These are phyloP conservation scores for Heteromormyrus szaboi DNA, from an alignment of 2,797 vertebrate genomes.

Conservation along the genomic window DNA sequence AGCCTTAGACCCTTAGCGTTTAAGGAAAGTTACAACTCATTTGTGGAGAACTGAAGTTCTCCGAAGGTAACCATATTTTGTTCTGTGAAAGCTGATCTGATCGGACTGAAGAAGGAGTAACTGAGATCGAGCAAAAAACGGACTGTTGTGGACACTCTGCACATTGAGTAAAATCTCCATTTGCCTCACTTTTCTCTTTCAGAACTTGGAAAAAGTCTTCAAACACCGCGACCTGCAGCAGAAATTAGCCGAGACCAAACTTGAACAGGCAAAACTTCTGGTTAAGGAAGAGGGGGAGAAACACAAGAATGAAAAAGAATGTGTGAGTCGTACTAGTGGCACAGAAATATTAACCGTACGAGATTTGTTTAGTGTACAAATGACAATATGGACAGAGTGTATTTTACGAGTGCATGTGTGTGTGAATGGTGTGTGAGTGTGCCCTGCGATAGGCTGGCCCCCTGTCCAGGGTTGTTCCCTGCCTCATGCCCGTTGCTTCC, in stretches of 20 bases:
- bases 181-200: conserved; percentile 25
- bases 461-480: too few relatives aligned
- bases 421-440: too few relatives aligned
- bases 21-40: background rate
- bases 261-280: conserved; percentile 80
- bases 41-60: background rate
- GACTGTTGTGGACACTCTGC: background rate
- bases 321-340: conserved; percentile 55
- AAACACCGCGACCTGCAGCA: conserved; percentile 96
- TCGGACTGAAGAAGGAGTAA: background rate
- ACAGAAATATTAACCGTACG: too few relatives aligned
- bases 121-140: background rate
- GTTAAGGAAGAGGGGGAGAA: conserved; percentile 80
- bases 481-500: too few relatives aligned
- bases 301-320: conserved; percentile 83
- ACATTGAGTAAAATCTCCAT: background rate
- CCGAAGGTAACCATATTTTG: background rate
- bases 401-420: background rate
- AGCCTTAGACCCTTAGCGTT: background rate
- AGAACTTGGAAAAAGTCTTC: conserved; percentile 97
- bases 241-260: conserved; percentile 91
- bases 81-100: background rate
- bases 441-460: too few relatives aligned
- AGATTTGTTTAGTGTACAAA: background rate
- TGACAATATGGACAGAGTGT: background rate